Base-by-base conservation (phyloP, 2,888 invertebrate genomes). In the Papilio protenor region DNA sequence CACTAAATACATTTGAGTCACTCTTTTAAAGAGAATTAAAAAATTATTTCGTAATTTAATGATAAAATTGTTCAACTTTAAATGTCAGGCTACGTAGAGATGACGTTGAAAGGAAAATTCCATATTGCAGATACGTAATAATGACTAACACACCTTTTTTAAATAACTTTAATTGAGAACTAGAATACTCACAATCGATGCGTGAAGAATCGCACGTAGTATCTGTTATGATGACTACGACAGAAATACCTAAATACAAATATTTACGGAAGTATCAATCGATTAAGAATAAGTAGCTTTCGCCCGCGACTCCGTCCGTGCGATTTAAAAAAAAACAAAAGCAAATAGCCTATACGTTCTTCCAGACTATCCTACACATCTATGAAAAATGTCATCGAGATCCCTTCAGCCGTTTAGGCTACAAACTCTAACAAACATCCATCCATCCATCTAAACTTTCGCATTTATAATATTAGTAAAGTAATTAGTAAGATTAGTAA, bases 101-200 rank as follows among this genome's bases (percentile, higher is more conserved):
- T 78, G 70, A 78, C 75, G 77, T 78, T 61, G 61, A 23, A n/a
- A 59, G 75, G 74, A 70, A 77, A 75, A 71, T 78, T 78, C 77
- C 77, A 75, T 21, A n/a, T 52, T 18, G 21, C 40, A 52, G 23
- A 64, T 33, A 61, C 57, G 55, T 74, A 57, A 47, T 69, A 59
- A 75, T 78, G 77, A 78, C 77, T 71, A 75, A 77, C 57, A 57
- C 52, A 59, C 70, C 73, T 70, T 77, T 70, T 77, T 47, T 27
- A 69, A 78, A 75, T 64, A 75, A 74, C 57, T 57, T 52, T 77
- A 77, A 74, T 74, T 69, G 45, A 59, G 49, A 75, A 49, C 70
- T 74, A 64, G 77, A 75, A 77, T 69, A 27, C 70, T 74, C 77
- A 16, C 45, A 14, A 73, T 52, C 57, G 27, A 23, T 69, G 21